Percentiles rank a stretch among this genome's conserved stretches.
These are phyloP conservation scores for Drosophila nannoptera DNA, from an alignment of 1,140 invertebrate genomes.

Conservation along the genomic window DNA sequence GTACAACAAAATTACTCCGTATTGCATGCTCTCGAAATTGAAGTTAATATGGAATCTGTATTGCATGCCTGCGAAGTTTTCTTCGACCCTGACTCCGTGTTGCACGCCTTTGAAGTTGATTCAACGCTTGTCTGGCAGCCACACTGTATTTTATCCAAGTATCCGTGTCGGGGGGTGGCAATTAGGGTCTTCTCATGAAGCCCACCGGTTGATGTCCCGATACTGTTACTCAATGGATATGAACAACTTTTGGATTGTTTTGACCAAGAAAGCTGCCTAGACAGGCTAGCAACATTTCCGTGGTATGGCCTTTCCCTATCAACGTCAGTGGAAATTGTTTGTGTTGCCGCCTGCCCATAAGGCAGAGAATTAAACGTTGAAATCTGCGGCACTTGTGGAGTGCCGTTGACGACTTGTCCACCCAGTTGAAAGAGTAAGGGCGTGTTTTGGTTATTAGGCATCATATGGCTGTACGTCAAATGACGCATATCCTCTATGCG, in stretches of 20 bases:
- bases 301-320: background rate
- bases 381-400: background rate
- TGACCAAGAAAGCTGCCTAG: constrained; percentile 40
- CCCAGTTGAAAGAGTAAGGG: background rate
- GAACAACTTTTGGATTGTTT: constrained; percentile 2
- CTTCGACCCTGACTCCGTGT: constrained; percentile 5
- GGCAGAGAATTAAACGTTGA: background rate
- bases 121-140: constrained; percentile 7
- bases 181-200: background rate
- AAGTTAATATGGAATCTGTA: background rate
- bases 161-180: background rate
- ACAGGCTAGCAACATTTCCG: constrained; percentile 18
- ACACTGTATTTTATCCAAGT: background rate
- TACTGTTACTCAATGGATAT: constrained; percentile 19
- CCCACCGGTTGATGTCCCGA: constrained; percentile 39
- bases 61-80: background rate
- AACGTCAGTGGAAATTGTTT: background rate
- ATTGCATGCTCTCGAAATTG: no score
- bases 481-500: constrained; percentile 54
- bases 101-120: constrained; percentile 1
- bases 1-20: no score
- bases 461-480: constrained; percentile 37
- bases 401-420: background rate
- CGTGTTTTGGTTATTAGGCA: constrained; percentile 11
- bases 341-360: background rate